Evolutionary conservation across 2,888 invertebrate genomes (phyloP), one percentile per base, ranked within the genome.

Genomic region (Eurytoma adleriae): DNA sequence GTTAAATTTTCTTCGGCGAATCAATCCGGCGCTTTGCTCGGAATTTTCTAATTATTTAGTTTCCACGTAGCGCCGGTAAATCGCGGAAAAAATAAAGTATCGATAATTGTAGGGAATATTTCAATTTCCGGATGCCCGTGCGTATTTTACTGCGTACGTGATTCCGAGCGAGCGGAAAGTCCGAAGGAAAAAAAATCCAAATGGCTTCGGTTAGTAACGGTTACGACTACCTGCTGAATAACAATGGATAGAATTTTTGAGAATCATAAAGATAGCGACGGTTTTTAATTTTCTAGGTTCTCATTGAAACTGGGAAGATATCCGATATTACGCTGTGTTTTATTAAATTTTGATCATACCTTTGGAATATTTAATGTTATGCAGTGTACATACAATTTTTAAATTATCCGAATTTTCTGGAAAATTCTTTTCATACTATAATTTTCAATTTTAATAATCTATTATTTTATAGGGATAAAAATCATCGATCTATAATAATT

Each of bases 201-300:
- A 62, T 69, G 50, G 69, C 68, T 73, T 72, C 50, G 62, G 73
- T 79, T 68, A 68, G 62, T 56, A 79, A 79, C 64, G 56, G 73
- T 56, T 72, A 52, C 56, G 48, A 27, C 68, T 69, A 69, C 69
- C 69, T 50, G 57, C 27, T 69, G 74, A 69, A 69, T 74, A 69
- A 52, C 79, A 64, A 57, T 69, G 57, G 72, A 59, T 70, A 40
- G 62, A 74, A 74, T 79, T 64, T 79, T 74, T 64, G 16, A 56
- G 50, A 68, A n/a, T 64, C 64, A 52, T 79, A 70, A 74, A 79
- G 56, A 70, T 50, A 18, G 13, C 1, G 64, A 30, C 14, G 27
- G 52, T 56, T 79, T 74, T 74, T 74, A 79, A 79, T 79, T 74
- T 74, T 79, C 67, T 40, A 54, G 4, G 18, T 57, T 71, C 18